Evolutionary conservation across 2,797 vertebrate species (phyloP).

Genomic region (Manis pentadactyla): DNA sequence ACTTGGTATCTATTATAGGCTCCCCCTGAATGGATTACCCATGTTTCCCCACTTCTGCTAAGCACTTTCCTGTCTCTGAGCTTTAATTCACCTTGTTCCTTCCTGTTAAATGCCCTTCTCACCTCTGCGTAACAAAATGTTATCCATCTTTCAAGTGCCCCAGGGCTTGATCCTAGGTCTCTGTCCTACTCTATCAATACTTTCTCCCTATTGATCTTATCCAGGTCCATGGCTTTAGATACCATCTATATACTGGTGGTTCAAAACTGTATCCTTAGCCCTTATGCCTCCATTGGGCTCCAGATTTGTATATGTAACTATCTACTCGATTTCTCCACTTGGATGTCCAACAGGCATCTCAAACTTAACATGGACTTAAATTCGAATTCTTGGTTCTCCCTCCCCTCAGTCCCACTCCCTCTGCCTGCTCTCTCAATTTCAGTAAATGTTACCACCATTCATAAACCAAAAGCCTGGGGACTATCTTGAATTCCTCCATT

Average conservation of each 20-base stretch:
- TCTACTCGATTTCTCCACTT: constrained; percentile 33
- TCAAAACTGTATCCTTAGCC: constrained; percentile 1
- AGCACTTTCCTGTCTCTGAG: constrained; percentile 17
- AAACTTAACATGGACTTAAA: constrained; percentile 20
- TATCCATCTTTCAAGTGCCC: constrained; percentile 27
- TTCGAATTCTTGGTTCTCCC: constrained; percentile 31
- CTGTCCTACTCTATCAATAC: not conserved
- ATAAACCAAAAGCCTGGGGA: constrained; percentile 15
- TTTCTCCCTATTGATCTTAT: constrained; percentile 47
- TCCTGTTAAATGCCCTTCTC: constrained; percentile 46
- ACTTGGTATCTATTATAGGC: constrained; percentile 35
- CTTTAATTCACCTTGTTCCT: constrained; percentile 43
- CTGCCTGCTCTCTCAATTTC: constrained; percentile 9
- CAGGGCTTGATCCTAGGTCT: not conserved
- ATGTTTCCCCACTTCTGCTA: not conserved
- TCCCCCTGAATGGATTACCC: constrained; percentile 2
- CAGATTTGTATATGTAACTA: constrained; percentile 39
- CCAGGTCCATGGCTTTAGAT: constrained; percentile 18
- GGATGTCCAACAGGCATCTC: not conserved
- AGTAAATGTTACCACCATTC: not conserved
- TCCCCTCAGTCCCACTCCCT: not conserved
- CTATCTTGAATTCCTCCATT: constrained; percentile 19
- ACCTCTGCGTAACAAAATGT: constrained; percentile 52
- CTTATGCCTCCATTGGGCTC: not conserved
- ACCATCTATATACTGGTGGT: not conserved